These are phyloP conservation scores for Eupithecia pulchellata DNA, from an alignment of 2,888 invertebrate genomes.

Conservation along the genomic window DNA sequence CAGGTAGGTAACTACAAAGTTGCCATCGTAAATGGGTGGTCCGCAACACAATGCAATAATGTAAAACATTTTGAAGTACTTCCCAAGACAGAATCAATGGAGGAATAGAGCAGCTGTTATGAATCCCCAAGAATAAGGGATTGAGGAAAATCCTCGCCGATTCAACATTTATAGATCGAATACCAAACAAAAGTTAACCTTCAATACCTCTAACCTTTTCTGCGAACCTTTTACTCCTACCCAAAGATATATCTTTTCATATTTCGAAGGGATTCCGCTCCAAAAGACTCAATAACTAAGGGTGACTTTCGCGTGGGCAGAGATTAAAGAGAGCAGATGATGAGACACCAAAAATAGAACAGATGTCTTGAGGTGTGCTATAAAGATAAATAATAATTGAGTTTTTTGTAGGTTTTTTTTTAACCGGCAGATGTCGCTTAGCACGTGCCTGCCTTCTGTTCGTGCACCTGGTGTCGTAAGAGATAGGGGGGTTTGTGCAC, in stretches of 20 bases:
- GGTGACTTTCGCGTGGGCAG: constrained; percentile 23
- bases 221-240: constrained; percentile 44
- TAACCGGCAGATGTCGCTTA: constrained; percentile 72
- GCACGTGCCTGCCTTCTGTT: constrained; percentile 74
- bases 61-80: background rate
- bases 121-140: constrained; percentile 38
- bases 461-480: constrained; percentile 71
- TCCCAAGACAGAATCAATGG: constrained; percentile 9
- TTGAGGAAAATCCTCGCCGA: constrained; percentile 41
- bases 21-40: background rate
- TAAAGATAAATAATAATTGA: constrained; percentile 68
- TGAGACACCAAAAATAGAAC: constrained; percentile 58
- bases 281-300: constrained; percentile 5
- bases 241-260: constrained; percentile 1
- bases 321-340: constrained; percentile 55
- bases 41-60: background rate
- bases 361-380: constrained; percentile 70
- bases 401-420: constrained; percentile 62
- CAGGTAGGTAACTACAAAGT: background rate
- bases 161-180: constrained; percentile 45
- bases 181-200: constrained; percentile 50
- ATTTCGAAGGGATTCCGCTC: constrained; percentile 1
- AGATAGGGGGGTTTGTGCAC: constrained; percentile 59
- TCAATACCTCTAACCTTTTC: constrained; percentile 42
- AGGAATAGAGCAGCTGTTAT: constrained; percentile 23